Evolutionary conservation across 2,888 invertebrate species (phyloP), one percentile per base, ranked within the genome.

Genomic region (Cryptus armator): DNA sequence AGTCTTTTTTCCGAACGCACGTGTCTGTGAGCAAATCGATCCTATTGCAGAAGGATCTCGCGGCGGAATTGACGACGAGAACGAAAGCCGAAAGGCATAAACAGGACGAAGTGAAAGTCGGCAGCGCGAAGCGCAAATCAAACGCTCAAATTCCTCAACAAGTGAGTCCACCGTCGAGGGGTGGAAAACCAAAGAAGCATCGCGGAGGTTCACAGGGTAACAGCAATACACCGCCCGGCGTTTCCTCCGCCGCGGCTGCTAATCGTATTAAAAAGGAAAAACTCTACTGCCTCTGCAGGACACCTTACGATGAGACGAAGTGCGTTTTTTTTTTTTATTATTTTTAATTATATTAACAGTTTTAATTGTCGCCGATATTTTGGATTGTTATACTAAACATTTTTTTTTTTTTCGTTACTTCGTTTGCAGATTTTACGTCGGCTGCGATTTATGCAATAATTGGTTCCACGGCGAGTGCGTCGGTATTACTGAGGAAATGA

Each of bases 391-490:
- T 24, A 24, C 24, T 24, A 24, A 24, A 24, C 24, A 24, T 3
- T 3, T 24, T 19, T 75, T 29, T n/a, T 32, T 64, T 19, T 32
- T 48, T 64, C 19, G 14, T 68, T 9, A 12, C 72, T 92, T 19
- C 0, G 1, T 9, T 37, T 37, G 0, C 91, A 98, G 98, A 93
- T 99, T 99, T 94, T 99, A 99, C 94, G 98, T 99, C 87, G 99
- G 98, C 83, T 99, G 99, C 94, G 99, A 99, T 94, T 95, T 98
- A 91, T 99, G 99, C 94, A 98, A 98, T 91, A 99, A 99, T 94
- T 99, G 99, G 99, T 99, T 98, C 95, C 99, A 99, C 93, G 99
- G 99, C 0, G 97, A 97, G 89, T 99, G 99, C 93, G 98, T 99
- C 12, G 97, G 97, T 64, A 97, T 99, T 84, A 97, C 98, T 0